Conservation (phyloP, 2,888 invertebrate species). For the Caenorhabditis drosophilae region DNA sequence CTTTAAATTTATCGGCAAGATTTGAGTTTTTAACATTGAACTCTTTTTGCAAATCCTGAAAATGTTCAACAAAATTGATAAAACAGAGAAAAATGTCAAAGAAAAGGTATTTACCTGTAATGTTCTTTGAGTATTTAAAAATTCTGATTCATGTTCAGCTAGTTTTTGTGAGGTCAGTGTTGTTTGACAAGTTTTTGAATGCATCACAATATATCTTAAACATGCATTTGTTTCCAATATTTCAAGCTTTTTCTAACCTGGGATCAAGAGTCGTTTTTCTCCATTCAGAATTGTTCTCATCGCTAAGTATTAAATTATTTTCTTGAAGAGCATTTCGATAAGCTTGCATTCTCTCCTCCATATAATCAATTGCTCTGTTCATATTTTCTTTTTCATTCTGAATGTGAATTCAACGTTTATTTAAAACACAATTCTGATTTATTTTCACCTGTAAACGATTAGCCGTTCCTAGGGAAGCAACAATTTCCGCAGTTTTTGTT, state of each 20-base stretch:
- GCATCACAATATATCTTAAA: slow-evolving; percentile 47
- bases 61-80: background rate
- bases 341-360: slow-evolving; percentile 63
- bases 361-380: slow-evolving; percentile 58
- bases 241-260: slow-evolving; percentile 22
- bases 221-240: background rate
- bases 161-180: slow-evolving; percentile 57
- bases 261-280: slow-evolving; percentile 60
- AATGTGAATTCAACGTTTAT: too few relatives aligned
- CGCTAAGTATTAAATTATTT: slow-evolving; percentile 58
- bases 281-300: slow-evolving; percentile 58
- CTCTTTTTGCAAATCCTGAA: slow-evolving; percentile 59
- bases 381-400: slow-evolving; percentile 50
- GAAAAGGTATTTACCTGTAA: slow-evolving; percentile 33
- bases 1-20: slow-evolving; percentile 57
- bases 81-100: slow-evolving; percentile 1
- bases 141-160: slow-evolving; percentile 54
- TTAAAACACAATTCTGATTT: too few relatives aligned
- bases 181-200: slow-evolving; percentile 58
- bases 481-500: slow-evolving; percentile 56
- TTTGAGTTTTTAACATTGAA: slow-evolving; percentile 55
- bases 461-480: slow-evolving; percentile 37
- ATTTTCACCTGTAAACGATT: too few relatives aligned
- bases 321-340: slow-evolving; percentile 65
- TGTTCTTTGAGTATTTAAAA: slow-evolving; percentile 46